Percentiles rank a stretch among this genome's conserved stretches.
These are phyloP conservation scores for Poecile montanus DNA, from an alignment of 2,797 vertebrate species.

Conservation along the genomic window DNA sequence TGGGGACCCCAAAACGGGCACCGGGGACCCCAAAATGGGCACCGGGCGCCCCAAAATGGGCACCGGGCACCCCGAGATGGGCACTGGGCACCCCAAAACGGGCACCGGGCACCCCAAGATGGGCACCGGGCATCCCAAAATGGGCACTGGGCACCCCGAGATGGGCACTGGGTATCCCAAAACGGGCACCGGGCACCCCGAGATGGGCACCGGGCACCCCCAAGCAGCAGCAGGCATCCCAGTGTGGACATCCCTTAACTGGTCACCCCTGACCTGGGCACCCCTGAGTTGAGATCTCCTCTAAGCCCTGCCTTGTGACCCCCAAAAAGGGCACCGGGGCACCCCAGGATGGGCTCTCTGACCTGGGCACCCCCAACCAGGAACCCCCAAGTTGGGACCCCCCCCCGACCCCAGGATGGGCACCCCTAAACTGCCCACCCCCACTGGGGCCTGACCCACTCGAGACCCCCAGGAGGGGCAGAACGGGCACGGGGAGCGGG, in stretches of 20 bases:
- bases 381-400: no score
- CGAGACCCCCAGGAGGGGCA: not conserved
- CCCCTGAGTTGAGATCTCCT: not conserved
- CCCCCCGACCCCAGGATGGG: not conserved
- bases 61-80: no score
- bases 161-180: no score
- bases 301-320: not conserved
- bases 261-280: not conserved
- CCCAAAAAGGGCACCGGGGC: not conserved
- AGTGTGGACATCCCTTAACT: not conserved
- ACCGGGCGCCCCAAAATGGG: no score
- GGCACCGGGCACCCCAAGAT: no score
- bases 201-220: no score
- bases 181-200: not conserved
- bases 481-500: no score
- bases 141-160: accelerated
- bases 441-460: not conserved
- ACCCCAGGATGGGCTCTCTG: not conserved
- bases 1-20: accelerated
- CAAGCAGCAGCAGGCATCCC: no score
- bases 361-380: not conserved
- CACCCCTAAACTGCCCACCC: no score
- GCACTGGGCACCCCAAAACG: no score
- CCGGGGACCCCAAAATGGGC: no score
- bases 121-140: accelerated